These are phyloP conservation scores for Nasua narica DNA, from an alignment of 2,797 vertebrate species.

Conservation along the genomic window DNA sequence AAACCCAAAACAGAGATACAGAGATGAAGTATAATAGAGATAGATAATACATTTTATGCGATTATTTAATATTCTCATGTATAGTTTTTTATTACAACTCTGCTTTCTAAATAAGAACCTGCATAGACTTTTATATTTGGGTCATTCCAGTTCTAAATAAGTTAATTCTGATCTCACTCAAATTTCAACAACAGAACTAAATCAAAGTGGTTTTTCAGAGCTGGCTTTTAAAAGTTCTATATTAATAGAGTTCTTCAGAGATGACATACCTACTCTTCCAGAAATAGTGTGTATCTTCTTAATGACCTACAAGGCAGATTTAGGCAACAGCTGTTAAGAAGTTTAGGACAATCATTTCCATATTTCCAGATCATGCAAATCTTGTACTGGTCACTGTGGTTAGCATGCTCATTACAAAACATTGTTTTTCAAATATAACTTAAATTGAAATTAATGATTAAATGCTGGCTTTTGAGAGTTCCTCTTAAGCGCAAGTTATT, in stretches of 20 bases:
- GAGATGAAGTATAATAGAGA: neutral
- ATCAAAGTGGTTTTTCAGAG: conserved; percentile 4
- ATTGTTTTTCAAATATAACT: conserved; percentile 9
- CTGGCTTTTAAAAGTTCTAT: neutral
- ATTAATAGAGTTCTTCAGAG: neutral
- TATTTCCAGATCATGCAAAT: neutral
- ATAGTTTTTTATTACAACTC: neutral
- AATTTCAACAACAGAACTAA: neutral
- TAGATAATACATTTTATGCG: neutral
- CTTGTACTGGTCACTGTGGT: neutral
- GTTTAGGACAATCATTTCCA: neutral
- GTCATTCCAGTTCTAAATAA: neutral
- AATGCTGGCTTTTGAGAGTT: neutral
- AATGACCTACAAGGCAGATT: conserved; percentile 17
- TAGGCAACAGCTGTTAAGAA: neutral
- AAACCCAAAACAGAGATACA: neutral
- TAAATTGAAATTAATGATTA: conserved; percentile 12
- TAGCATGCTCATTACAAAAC: neutral
- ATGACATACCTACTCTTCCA: neutral
- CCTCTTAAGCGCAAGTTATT: neutral
- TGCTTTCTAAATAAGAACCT: conserved; percentile 7
- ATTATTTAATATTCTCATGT: neutral
- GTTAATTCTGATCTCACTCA: neutral
- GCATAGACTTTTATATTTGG: neutral
- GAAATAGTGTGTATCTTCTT: neutral